Percentiles rank a stretch among this genome's conserved stretches.
phyloP scores from a whole-genome alignment of 1,140 invertebrate species.

The Helicorthomorpha holstii region DNA sequence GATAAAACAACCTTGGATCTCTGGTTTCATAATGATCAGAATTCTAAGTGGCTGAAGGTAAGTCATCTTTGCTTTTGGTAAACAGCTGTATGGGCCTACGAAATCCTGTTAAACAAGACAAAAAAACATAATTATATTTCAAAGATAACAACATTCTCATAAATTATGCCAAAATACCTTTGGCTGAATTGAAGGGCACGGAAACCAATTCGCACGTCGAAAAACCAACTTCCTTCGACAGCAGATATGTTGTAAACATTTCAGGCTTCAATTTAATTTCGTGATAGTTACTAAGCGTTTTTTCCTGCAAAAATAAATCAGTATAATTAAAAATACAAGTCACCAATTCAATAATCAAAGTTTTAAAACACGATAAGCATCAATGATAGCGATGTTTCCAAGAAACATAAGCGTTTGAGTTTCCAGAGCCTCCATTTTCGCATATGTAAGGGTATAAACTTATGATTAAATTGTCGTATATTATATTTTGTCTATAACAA shows the following conservation, averaged over 20 bases:
- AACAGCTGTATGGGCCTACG: constrained; percentile 71
- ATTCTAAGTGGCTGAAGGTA: too few species aligned
- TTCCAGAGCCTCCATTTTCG: too few species aligned
- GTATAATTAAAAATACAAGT: not conserved
- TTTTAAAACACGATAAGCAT: too few species aligned
- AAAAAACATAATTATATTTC: not conserved
- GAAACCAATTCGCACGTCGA: constrained; percentile 67
- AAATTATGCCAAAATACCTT: constrained; percentile 31
- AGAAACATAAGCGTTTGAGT: too few species aligned
- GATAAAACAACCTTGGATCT: too few species aligned
- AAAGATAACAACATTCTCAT: not conserved
- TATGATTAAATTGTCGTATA: too few species aligned
- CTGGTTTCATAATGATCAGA: too few species aligned
- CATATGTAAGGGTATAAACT: too few species aligned
- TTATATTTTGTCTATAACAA: too few species aligned
- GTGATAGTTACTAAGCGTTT: constrained; percentile 68
- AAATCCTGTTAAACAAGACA: constrained; percentile 37
- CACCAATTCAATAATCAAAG: not conserved
- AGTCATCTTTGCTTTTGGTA: constrained; percentile 45
- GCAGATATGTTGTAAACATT: constrained; percentile 73
- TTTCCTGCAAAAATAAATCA: constrained; percentile 42
- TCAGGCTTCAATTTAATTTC: constrained; percentile 72
- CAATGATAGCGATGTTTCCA: too few species aligned
- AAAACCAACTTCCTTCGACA: constrained; percentile 81
- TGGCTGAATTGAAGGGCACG: constrained; percentile 62